Evolutionary conservation across 2,888 invertebrate genomes (phyloP), one percentile per base, ranked within the genome.

Genomic region (Drosophila heteroneura): DNA sequence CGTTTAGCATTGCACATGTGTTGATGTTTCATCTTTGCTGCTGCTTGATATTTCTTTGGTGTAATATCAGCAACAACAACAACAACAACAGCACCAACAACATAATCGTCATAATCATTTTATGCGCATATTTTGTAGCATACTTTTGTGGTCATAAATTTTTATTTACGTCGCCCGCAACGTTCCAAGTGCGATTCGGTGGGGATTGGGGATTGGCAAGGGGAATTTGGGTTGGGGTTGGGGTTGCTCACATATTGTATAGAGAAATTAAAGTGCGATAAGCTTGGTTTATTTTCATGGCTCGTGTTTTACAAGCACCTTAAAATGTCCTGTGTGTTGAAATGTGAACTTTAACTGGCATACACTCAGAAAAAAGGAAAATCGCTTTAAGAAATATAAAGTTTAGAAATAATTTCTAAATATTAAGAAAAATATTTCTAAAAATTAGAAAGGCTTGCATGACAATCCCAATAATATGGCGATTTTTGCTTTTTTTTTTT

Each of bases 81-180:
- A 71, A 33, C 10, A 33, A n/a, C 66, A 60, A 63, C 67, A 61
- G 39, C 61, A 74, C 58, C 81, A 58, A 56, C 73, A 74, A 76
- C 79, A 81, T 86, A 90, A 90, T 85, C 89, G 89, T 90, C 84
- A 86, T 87, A 87, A 87, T 89, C 90, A 90, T 89, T 90, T 87
- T 90, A 86, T 90, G 89, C 75, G 80, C 82, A 86, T 87, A 82
- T 83, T 79, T 82, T 82, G 76, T 83, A 76, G 78, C 87, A 81
- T 80, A 90, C 85, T 85, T 89, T 81, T 85, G 79, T 78, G 83
- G 76, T 74, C 85, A 89, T 90, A 88, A 74, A 87, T 87, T 90
- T 87, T 88, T 90, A 83, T 88, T 88, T 75, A 76, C 88, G 74
- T 80, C 67, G 76, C 68, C 74, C 68, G 79, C 65, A 73, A 76